Base-by-base conservation (phyloP, 2,113 vertebrate genomes). In the Carollia perspicillata region DNA sequence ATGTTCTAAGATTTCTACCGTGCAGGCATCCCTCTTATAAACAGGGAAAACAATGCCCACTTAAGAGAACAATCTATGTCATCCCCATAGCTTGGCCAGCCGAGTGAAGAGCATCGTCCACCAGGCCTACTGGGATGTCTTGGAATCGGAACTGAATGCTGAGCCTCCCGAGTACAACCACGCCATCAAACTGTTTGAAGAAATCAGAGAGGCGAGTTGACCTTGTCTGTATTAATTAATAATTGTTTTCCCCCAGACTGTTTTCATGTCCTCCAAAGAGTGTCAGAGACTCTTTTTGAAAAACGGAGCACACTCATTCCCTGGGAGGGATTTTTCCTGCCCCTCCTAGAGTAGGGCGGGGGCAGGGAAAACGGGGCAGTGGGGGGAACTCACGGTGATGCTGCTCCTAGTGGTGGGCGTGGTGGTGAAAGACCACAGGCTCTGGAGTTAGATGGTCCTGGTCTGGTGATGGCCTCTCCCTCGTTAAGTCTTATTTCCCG, bases 91-190 rank as follows among this genome's bases (percentile, higher is more conserved):
- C 97, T 97, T 99, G 97, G 98, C 96, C 68, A 98, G 99, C 93
- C 97, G 84, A 47, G 99, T 99, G 79, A 99, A 98, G 97, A 98
- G 98, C 90, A 99, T 99, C 33, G 97, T 99, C 63, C 99, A 99
- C 97, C 99, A 99, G 96, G 99, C 99, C 1, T 99, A 99, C 97
- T 99, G 99, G 99, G 99, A 99, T 95, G 98, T 98, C 89, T 95
- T 99, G 98, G 99, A 99, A 91, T 98, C 98, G 0, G 99, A 99
- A 96, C 98, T 99, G 95, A 99, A 98, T 17, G 98, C 99, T 51
- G 99, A 99, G 95, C 99, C 99, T 44, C 99, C 99, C 0, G 98
- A 99, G 92, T 99, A 99, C 12, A 98, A 98, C 37, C 98, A 99
- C 22, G 99, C 99, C 93, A 99, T 99, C 98, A 99, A 98, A 93